Conservation (phyloP, 2,797 vertebrate genomes). For the Lithobates sylvaticus region DNA sequence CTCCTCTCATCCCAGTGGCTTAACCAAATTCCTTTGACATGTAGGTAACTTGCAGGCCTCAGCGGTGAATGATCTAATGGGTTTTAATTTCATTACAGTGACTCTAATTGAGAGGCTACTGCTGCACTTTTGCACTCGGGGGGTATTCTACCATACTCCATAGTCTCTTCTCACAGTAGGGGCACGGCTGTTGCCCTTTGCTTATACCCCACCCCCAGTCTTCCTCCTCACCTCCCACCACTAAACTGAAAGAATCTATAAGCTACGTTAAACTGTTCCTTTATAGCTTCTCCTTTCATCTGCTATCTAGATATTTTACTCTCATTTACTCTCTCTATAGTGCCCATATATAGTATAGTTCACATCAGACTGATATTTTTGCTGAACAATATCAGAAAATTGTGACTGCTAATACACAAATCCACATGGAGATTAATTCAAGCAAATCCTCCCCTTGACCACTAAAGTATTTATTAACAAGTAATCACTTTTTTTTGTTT, state of each 20-base stretch:
- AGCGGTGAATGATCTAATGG: constrained; percentile 80
- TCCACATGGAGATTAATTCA: too few species aligned
- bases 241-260: constrained; percentile 38
- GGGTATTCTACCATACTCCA: constrained; percentile 67
- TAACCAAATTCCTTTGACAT: constrained; percentile 87
- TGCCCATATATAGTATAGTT: too few species aligned
- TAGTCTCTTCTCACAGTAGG: constrained; percentile 64
- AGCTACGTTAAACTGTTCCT: constrained; percentile 43
- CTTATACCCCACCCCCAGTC: constrained; percentile 34
- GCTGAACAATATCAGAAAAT: too few species aligned
- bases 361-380: too few species aligned
- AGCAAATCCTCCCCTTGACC: too few species aligned
- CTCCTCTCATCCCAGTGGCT: constrained; percentile 76
- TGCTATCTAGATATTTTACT: constrained; percentile 2
- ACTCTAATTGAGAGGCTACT: constrained; percentile 74
- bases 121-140: constrained; percentile 66
- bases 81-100: constrained; percentile 80
- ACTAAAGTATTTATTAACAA: too few species aligned
- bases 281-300: constrained; percentile 44
- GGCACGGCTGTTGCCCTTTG: constrained; percentile 55
- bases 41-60: constrained; percentile 75
- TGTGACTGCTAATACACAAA: too few species aligned
- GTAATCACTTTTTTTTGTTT: too few species aligned
- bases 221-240: constrained; percentile 28
- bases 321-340: too few species aligned